Base-by-base conservation (phyloP, 2,888 invertebrate genomes). In the Synergus gifuensis region DNA sequence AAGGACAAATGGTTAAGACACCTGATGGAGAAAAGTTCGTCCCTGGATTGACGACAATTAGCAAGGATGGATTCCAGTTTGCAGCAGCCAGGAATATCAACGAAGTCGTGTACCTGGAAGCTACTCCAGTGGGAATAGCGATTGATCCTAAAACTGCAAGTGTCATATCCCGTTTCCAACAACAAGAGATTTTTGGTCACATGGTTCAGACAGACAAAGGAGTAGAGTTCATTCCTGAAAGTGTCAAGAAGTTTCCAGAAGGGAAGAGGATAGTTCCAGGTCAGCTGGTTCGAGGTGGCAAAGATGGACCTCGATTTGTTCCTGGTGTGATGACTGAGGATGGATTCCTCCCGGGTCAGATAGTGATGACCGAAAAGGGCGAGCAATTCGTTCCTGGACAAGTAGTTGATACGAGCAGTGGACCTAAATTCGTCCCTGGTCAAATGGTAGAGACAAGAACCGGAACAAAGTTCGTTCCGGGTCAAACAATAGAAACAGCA, bases 391-490 rank as follows among this genome's bases (percentile, higher is more conserved):
- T 96, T 5, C 95, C 95, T 0, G 96, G 96, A 0, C 95, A 95
- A 92, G 95, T 96, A 0, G 94, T 96, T n/a, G 95, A 95, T 86
- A 95, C 95, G 2, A 93, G 93, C 73, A 94, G 94, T 85, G 94
- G 94, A 0, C 94, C 95, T 0, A 96, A 96, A 90, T 96, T 96
- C 90, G 95, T 96, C 18, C 96, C 96, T 4, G 96, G 96, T 2
- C 96, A 96, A 93, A 95, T 96, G 86, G 95, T 96, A 0, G 95
- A 95, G 87, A 95, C 95, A 0, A 93, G 94, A 87, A 93, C 93
- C 67, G 95, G 95, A 9, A 93, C 94, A 0, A 95, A 95, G 88
- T 95, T 95, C 87, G 93, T 94, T 0, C 94, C 96, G 2, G 96
- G 96, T 9, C 96, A 96, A 92, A 96, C 96, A 0, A 93, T 96